phyloP scores from a whole-genome alignment of 2,888 invertebrate genomes.

The Morpho helenor region DNA sequence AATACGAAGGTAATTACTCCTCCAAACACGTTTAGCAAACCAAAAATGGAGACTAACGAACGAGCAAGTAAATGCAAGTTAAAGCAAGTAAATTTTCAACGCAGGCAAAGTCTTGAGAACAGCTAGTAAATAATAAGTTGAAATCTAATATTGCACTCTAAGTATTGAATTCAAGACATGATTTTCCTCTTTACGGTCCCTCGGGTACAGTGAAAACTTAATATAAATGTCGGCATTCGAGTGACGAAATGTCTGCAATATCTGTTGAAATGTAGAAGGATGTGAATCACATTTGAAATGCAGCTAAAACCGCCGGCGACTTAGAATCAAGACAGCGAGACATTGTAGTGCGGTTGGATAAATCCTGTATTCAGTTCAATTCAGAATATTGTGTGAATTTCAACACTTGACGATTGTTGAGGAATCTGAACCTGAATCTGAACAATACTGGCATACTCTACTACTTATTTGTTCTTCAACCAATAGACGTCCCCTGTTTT shows the following conservation, averaged over 20 bases:
- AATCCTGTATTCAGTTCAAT: not conserved
- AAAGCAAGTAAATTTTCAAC: too few relatives aligned
- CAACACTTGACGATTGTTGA: not conserved
- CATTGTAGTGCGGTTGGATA: not conserved
- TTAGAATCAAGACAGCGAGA: conserved; percentile 25
- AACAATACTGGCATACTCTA: too few relatives aligned
- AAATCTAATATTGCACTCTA: conserved; percentile 26
- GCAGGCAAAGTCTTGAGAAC: too few relatives aligned
- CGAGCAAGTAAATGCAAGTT: too few relatives aligned
- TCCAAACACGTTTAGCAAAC: too few relatives aligned
- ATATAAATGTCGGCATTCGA: conserved; percentile 43
- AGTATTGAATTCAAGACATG: conserved; percentile 26
- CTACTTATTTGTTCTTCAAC: too few relatives aligned
- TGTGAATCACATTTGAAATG: conserved; percentile 64
- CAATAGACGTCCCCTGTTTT: too few relatives aligned
- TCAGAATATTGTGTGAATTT: conserved; percentile 1
- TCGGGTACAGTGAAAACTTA: conserved; percentile 34
- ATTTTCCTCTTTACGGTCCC: conserved; percentile 26
- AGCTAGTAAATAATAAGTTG: not conserved
- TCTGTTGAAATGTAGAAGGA: conserved; percentile 48
- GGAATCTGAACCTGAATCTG: too few relatives aligned
- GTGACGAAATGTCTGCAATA: conserved; percentile 56
- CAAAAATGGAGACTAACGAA: too few relatives aligned
- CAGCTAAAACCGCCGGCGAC: conserved; percentile 41
- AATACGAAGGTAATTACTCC: too few relatives aligned